Base-by-base conservation (phyloP, 2,888 invertebrate genomes). In the Eubasilissa splendida region DNA sequence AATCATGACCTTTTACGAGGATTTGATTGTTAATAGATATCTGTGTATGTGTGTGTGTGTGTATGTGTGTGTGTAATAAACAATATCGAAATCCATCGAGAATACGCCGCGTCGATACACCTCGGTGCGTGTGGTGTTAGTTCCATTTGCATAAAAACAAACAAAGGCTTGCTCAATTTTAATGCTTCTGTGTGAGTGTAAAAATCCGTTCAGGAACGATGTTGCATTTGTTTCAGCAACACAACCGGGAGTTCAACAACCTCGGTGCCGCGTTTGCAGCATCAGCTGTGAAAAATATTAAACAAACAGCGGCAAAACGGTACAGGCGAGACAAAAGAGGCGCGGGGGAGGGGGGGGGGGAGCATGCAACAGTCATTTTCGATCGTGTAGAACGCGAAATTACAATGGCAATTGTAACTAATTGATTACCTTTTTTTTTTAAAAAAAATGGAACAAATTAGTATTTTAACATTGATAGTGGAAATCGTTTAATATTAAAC, bases 111-210 rank as follows among this genome's bases (percentile, higher is more conserved):
- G 2, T 50, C 42, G 66, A 33, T 33, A 73, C 56, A 73, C 56
- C 54, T 33, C 71, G 56, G 31, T 73, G 71, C 71, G 71, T 73
- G 56, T 71, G 22, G 54, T 71, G 71, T 12, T n/a, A 22, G 56
- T 68, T n/a, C 71, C 22, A 73, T 73, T 73, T 73, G 71, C 71
- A 73, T 73, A 73, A 73, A 73, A 73, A 56, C 71, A 73, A 73
- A 73, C 71, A 73, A 73, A 73, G 71, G 14, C 33, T 33, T 12
- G 71, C 71, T 73, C 71, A 56, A 73, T 58, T 73, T 73, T 73
- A 54, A 56, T 73, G 50, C 50, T 14, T 33, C 12, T 56, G 42
- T 42, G 33, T 33, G 56, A 56, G 71, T 73, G 56, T 56, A 58
- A 58, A 71, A 73, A 33, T 73, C n/a, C 71, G 71, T 56, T 58